Base-by-base conservation (phyloP, 2,797 vertebrate species). In the Sitta carolinensis region DNA sequence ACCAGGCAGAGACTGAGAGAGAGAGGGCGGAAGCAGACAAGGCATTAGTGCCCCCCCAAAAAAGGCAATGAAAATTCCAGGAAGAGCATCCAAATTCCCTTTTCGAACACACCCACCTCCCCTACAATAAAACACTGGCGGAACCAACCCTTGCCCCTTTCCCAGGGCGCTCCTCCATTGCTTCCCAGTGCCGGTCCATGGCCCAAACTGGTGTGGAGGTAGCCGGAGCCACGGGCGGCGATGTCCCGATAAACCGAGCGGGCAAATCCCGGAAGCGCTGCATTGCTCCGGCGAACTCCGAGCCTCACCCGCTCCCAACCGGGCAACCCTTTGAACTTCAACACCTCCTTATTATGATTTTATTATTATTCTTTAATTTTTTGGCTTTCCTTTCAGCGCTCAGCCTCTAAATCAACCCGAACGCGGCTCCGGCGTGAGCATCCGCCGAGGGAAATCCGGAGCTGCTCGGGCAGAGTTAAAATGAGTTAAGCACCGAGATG, bases 401-500 rank as follows among this genome's bases (percentile, higher is more conserved):
- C 5, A 27, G 72, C 63, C 88, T 76, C 95, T 96, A 93, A 95
- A 96, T 95, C 94, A 95, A 95, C 67, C 16, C 80, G 5, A 20
- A 27, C 48, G 67, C 87, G 13, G 32, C 52, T 55, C 30, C 61
- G 25, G 86, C 2, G 25, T 73, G 57, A 84, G 57, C 83, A 84
- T 52, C 83, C 25, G 93, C 87, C 48, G 70, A 94, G 95, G 96
- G 93, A 96, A 96, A 96, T 95, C 88, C 94, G 84, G 96, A 95
- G 95, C 95, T 83, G 96, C 96, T 95, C 51, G 92, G 94, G 94
- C 94, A 58, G 91, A 95, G 77, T 84, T 83, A 90, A 94, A 95
- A 95, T 26, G 96, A 87, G 96, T 57, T 89, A 90, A 96, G 88
- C 90, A 0, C 90, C 59, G 93, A 94, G 95, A 95, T 93, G 64